These are phyloP conservation scores for Gryllus longicercus DNA, from an alignment of 2,888 invertebrate species.

Conservation along the genomic window DNA sequence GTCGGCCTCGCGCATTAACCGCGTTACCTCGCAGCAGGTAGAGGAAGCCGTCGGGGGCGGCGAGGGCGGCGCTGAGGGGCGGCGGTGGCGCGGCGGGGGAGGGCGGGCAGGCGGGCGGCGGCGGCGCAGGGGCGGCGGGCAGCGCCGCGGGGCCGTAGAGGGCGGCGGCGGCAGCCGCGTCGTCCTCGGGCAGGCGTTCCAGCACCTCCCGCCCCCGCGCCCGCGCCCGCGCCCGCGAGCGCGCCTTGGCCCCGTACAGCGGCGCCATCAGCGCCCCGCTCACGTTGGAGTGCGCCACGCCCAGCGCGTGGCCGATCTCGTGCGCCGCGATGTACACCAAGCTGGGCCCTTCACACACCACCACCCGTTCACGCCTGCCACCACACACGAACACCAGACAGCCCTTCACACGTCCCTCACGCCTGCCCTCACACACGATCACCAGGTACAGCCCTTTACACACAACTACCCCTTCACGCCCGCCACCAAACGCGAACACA, in stretches of 20 bases:
- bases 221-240: not conserved
- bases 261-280: not conserved
- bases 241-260: not conserved
- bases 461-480: too few relatives aligned
- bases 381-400: not conserved
- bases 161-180: not conserved
- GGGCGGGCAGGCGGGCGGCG: not conserved
- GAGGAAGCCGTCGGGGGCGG: not conserved
- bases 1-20: not conserved
- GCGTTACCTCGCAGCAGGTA: not conserved
- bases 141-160: not conserved
- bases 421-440: too few relatives aligned
- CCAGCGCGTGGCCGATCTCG: constrained; percentile 9
- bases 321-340: not conserved
- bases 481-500: not conserved
- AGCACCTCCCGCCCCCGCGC: not conserved
- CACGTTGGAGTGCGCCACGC: not conserved
- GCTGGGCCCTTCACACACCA: not conserved
- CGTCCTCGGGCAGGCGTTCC: not conserved
- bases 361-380: not conserved
- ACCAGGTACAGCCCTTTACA: too few relatives aligned
- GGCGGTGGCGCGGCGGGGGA: not conserved
- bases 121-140: not conserved
- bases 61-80: not conserved
- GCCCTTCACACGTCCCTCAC: too few relatives aligned